These are phyloP conservation scores for Procambarus clarkii DNA, from an alignment of 1,140 invertebrate genomes.

Conservation along the genomic window DNA sequence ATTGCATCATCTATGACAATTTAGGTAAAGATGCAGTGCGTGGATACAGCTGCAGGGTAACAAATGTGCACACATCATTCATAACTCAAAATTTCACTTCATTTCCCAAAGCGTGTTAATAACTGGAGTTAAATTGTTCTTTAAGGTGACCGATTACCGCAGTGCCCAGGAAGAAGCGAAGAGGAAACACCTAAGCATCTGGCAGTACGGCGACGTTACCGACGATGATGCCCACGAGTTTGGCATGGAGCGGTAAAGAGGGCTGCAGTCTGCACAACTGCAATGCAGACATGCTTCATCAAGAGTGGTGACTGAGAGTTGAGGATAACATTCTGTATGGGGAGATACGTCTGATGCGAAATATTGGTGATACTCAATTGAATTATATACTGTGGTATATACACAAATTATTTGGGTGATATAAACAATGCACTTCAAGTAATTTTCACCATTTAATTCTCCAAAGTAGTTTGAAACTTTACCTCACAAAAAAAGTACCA, in stretches of 20 bases:
- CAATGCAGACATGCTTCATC: not conserved
- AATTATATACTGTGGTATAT: not conserved
- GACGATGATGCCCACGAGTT: conserved; percentile 96
- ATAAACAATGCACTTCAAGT: not conserved
- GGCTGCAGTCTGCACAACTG: not conserved
- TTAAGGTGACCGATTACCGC: conserved; percentile 86
- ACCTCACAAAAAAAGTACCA: not conserved
- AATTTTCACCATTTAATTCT: not conserved
- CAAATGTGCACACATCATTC: no score
- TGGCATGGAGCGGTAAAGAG: conserved; percentile 76
- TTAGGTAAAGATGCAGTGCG: no score
- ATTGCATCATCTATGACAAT: no score
- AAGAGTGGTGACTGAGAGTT: not conserved
- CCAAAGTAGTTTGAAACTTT: not conserved
- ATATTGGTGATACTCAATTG: not conserved
- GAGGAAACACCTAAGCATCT: conserved; percentile 89
- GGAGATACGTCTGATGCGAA: not conserved
- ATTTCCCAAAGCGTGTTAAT: no score
- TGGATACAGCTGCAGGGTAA: no score
- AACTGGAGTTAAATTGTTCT: conserved; percentile 28
- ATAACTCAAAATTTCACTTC: no score
- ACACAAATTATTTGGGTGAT: not conserved
- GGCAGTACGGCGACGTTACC: conserved; percentile 97
- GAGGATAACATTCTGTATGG: not conserved
- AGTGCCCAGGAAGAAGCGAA: conserved; percentile 90